phyloP scores from a whole-genome alignment of 1,140 invertebrate species.

The Drosophila arizonae region DNA sequence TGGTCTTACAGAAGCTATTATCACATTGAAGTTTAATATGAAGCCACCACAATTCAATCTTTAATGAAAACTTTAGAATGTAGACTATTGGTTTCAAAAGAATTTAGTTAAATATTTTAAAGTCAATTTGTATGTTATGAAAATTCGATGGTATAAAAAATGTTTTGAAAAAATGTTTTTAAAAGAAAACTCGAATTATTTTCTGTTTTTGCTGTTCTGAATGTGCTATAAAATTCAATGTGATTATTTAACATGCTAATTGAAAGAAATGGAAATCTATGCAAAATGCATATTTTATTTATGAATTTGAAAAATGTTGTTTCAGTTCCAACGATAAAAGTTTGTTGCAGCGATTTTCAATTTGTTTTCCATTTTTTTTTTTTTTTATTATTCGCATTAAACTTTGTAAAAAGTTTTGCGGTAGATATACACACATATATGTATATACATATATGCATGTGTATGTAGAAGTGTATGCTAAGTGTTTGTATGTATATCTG shows the following conservation, averaged over 20 bases:
- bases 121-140: too few relatives aligned
- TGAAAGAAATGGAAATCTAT: constrained; percentile 61
- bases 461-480: not conserved
- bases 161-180: too few relatives aligned
- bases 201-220: constrained; percentile 25
- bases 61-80: too few relatives aligned
- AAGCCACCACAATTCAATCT: too few relatives aligned
- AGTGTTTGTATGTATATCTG: not conserved
- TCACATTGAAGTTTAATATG: too few relatives aligned
- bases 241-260: constrained; percentile 68
- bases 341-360: constrained; percentile 62
- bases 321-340: constrained; percentile 54
- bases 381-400: constrained; percentile 39
- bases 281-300: constrained; percentile 68
- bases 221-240: constrained; percentile 19
- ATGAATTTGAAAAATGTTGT: constrained; percentile 58
- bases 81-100: too few relatives aligned
- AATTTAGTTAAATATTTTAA: too few relatives aligned
- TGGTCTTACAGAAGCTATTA: too few relatives aligned
- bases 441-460: constrained; percentile 16
- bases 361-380: constrained; percentile 59
- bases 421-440: not conserved
- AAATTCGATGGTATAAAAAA: too few relatives aligned
- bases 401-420: constrained; percentile 18
- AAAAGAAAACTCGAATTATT: too few relatives aligned